phyloP scores from a whole-genome alignment of 2,797 vertebrate species.

The Poeciliopsis turneri region DNA sequence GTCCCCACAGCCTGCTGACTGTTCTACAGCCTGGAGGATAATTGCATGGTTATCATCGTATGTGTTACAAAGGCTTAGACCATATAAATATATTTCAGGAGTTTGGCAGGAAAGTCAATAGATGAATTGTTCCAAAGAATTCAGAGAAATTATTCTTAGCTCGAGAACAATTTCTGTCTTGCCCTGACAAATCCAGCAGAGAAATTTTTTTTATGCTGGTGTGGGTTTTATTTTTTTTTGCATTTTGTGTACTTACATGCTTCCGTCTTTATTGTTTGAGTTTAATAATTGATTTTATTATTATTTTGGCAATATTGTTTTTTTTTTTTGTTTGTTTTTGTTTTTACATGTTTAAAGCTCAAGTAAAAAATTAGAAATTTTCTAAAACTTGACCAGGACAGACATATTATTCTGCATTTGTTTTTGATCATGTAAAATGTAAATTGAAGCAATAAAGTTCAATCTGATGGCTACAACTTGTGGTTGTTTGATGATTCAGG shows the following conservation, averaged over 20 bases:
- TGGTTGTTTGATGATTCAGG: background rate
- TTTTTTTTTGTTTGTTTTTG: background rate
- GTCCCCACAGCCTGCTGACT: background rate
- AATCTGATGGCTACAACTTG: background rate
- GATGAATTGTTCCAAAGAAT: background rate
- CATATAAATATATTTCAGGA: background rate
- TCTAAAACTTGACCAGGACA: background rate
- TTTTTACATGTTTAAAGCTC: background rate
- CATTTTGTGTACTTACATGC: background rate
- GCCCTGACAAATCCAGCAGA: background rate
- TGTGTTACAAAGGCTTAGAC: background rate
- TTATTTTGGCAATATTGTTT: background rate
- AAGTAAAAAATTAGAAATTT: background rate
- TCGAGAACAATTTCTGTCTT: background rate
- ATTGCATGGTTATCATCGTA: background rate
- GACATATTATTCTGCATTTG: background rate
- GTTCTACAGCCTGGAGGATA: background rate
- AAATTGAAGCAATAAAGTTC: background rate
- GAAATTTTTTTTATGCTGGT: too few relatives aligned
- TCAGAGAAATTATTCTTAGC: background rate
- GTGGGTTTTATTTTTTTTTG: too few relatives aligned
- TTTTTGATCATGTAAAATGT: background rate
- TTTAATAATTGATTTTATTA: background rate
- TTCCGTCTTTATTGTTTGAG: background rate
- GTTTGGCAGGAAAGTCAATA: background rate